phyloP scores from a whole-genome alignment of 2,888 invertebrate species.

The Lobophora halterata region DNA sequence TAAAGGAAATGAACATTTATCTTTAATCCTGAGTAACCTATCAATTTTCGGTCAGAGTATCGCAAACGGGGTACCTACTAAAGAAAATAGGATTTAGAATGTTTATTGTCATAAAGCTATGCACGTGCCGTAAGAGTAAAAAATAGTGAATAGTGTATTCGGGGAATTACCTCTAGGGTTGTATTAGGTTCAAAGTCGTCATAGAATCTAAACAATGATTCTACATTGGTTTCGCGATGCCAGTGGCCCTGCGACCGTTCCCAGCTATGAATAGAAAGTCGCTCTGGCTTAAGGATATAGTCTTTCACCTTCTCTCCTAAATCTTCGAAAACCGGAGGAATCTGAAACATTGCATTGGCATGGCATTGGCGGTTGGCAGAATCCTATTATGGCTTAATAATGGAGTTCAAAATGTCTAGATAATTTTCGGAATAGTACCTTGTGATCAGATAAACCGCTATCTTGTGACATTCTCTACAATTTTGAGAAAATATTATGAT shows the following conservation, averaged over 20 bases:
- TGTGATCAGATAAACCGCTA: no score
- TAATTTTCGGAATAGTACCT: no score
- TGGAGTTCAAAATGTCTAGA: no score
- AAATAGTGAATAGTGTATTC: constrained; percentile 39
- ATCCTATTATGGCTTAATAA: no score
- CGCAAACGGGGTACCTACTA: no score
- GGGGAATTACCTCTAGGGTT: constrained; percentile 56
- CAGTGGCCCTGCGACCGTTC: constrained; percentile 85
- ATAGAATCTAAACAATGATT: constrained; percentile 73
- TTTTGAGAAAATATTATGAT: no score
- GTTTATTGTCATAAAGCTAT: no score
- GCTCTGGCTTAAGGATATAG: constrained; percentile 84
- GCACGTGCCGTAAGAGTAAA: no score
- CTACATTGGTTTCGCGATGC: constrained; percentile 77
- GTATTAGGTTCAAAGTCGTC: constrained; percentile 60
- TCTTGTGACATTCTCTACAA: no score
- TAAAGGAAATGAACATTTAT: constrained; percentile 37
- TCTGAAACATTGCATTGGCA: constrained; percentile 52
- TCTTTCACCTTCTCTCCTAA: constrained; percentile 83
- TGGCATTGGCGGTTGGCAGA: background rate
- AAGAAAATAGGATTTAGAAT: no score
- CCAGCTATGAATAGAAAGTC: constrained; percentile 86
- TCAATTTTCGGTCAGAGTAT: no score
- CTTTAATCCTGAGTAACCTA: no score
- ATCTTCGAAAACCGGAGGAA: constrained; percentile 84